Evolutionary conservation across 2,113 vertebrate genomes (phyloP).

Genomic region (Rattus rattus): DNA sequence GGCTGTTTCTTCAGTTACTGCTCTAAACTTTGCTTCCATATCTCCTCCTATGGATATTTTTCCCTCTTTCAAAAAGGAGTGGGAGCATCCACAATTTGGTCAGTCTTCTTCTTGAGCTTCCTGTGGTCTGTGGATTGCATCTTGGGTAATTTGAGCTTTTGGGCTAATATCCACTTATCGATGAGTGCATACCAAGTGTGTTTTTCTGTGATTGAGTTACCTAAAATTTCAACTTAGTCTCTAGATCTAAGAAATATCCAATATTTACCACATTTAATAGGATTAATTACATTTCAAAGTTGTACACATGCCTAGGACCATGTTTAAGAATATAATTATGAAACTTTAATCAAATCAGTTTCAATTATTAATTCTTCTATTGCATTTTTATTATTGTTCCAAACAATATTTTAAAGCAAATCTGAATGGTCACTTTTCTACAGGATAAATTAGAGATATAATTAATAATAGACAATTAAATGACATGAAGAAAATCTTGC

Average conservation of each 20-base stretch:
- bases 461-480: not conserved
- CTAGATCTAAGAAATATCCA: not conserved
- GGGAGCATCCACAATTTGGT: no score
- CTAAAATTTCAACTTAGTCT: not conserved
- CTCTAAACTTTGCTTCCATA: no score
- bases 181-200: no score
- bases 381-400: not conserved
- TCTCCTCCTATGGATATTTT: no score
- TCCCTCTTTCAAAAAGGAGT: no score
- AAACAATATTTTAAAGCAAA: not conserved
- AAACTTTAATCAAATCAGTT: not conserved
- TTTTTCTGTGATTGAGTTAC: no score
- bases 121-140: no score
- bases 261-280: not conserved
- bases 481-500: not conserved
- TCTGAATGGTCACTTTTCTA: not conserved
- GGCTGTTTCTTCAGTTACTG: no score
- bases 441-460: not conserved
- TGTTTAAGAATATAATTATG: not conserved
- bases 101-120: no score
- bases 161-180: no score
- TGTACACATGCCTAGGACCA: not conserved
- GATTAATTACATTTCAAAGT: not conserved
- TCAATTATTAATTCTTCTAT: not conserved
- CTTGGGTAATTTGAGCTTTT: no score